Conservation (phyloP, 2,888 invertebrate species). For the Drosophila falleni region DNA sequence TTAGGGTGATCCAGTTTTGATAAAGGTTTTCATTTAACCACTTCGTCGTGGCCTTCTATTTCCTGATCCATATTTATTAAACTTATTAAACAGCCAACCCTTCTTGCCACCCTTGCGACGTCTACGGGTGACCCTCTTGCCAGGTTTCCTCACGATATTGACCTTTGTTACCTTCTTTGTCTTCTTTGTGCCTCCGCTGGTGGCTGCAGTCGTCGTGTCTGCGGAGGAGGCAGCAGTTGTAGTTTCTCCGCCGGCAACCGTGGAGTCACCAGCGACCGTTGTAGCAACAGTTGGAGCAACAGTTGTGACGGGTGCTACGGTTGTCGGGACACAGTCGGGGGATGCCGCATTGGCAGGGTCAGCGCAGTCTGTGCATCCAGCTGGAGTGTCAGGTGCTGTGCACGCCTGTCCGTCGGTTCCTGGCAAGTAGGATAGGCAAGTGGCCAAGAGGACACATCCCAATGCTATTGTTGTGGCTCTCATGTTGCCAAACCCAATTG, state of each 20-base stretch:
- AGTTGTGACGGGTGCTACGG: not conserved
- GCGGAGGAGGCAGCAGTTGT: not conserved
- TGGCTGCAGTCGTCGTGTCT: slow-evolving; percentile 3
- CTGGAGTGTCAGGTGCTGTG: not conserved
- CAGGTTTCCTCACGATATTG: not conserved
- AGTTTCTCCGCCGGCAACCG: not conserved
- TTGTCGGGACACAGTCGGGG: not conserved
- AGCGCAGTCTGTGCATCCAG: slow-evolving; percentile 2
- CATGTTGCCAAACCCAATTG: slow-evolving; percentile 21
- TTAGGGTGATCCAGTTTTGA: no score
- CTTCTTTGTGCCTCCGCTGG: not conserved
- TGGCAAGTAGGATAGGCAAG: slow-evolving; percentile 28
- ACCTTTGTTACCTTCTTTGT: not conserved
- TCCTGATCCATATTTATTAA: not conserved
- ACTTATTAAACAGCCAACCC: not conserved
- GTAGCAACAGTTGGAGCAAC: not conserved
- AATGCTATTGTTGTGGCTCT: slow-evolving; percentile 10
- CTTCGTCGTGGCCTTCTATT: no score
- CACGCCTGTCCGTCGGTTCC: slow-evolving; percentile 5
- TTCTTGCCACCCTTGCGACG: slow-evolving; percentile 1
- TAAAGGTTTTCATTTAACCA: no score
- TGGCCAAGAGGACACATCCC: slow-evolving; percentile 33
- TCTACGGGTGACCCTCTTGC: slow-evolving; percentile 4
- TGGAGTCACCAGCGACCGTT: not conserved
- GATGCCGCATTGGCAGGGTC: not conserved